A percentile compares a stretch with the other conserved stretches of the same genome.
These are phyloP conservation scores for Mellilla xanthometata DNA, from an alignment of 2,888 invertebrate species.

Conservation along the genomic window DNA sequence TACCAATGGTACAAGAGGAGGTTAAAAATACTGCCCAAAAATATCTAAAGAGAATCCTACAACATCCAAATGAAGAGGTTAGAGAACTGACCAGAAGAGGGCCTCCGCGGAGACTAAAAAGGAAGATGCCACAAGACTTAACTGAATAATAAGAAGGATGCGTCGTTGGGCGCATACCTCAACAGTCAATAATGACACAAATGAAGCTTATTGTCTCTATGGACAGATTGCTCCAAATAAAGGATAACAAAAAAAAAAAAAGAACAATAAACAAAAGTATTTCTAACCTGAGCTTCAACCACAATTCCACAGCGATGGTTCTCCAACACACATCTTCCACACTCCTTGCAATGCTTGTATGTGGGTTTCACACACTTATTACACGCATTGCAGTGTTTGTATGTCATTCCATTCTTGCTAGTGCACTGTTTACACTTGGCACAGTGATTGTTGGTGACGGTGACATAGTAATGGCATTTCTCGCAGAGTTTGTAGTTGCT, in stretches of 20 bases:
- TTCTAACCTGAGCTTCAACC: constrained; percentile 67
- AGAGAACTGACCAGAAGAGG: no score
- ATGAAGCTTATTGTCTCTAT: no score
- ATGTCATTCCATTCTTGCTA: constrained; percentile 85
- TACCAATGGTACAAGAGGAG: no score
- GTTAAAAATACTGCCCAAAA: no score
- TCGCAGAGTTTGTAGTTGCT: constrained; percentile 90
- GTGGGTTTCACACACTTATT: constrained; percentile 92
- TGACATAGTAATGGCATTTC: constrained; percentile 87
- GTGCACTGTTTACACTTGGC: constrained; percentile 65
- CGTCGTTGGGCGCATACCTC: no score
- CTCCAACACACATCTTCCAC: constrained; percentile 84
- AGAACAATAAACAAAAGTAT: neutral
- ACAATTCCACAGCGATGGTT: constrained; percentile 63
- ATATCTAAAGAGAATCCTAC: no score
- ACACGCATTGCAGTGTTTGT: constrained; percentile 90
- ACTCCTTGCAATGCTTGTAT: constrained; percentile 89
- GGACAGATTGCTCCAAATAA: no score
- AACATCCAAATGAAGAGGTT: no score
- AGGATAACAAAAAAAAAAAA: neutral
- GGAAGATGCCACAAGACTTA: no score
- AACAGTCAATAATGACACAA: no score
- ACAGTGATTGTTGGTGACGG: constrained; percentile 63
- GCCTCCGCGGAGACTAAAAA: no score
- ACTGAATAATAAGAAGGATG: no score